These are phyloP conservation scores for Drosophila cardini DNA, from an alignment of 1,140 invertebrate genomes.

Conservation along the genomic window DNA sequence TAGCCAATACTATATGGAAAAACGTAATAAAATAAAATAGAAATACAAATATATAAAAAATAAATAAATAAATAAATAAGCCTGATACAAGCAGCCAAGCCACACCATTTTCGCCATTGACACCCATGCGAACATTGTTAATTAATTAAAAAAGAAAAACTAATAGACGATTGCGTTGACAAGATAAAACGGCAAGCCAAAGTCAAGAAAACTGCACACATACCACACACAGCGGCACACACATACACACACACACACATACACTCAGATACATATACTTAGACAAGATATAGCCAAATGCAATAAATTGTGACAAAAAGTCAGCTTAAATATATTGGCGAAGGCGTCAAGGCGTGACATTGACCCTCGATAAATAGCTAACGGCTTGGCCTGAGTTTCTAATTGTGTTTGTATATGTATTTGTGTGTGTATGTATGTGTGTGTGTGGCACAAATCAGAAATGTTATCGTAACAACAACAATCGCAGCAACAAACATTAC, in stretches of 20 bases:
- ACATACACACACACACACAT: slow-evolving; percentile 6
- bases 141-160: slow-evolving; percentile 74
- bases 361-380: slow-evolving; percentile 65
- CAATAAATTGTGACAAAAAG: slow-evolving; percentile 78
- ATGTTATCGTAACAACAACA: slow-evolving; percentile 37
- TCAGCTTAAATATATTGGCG: slow-evolving; percentile 65
- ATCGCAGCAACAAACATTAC: slow-evolving; percentile 61
- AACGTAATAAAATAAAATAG: slow-evolving; percentile 21
- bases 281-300: slow-evolving; percentile 47
- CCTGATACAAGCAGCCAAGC: slow-evolving; percentile 34
- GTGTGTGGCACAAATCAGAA: slow-evolving; percentile 67
- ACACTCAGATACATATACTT: slow-evolving; percentile 21
- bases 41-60: slow-evolving; percentile 11
- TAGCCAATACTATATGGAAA: slow-evolving; percentile 7
- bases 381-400: slow-evolving; percentile 24
- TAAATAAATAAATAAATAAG: slow-evolving; percentile 29
- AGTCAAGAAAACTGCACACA: slow-evolving; percentile 54
- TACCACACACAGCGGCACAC: slow-evolving; percentile 33
- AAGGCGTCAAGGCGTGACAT: slow-evolving; percentile 76
- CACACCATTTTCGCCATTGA: slow-evolving; percentile 64
- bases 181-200: slow-evolving; percentile 71
- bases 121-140: slow-evolving; percentile 78
- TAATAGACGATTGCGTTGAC: slow-evolving; percentile 79
- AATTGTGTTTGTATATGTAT: slow-evolving; percentile 20
- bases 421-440: slow-evolving; percentile 33